Percentiles rank a stretch among this genome's conserved stretches.
Conservation (phyloP, 2,888 invertebrate species). For the Villa cingulata region DNA sequence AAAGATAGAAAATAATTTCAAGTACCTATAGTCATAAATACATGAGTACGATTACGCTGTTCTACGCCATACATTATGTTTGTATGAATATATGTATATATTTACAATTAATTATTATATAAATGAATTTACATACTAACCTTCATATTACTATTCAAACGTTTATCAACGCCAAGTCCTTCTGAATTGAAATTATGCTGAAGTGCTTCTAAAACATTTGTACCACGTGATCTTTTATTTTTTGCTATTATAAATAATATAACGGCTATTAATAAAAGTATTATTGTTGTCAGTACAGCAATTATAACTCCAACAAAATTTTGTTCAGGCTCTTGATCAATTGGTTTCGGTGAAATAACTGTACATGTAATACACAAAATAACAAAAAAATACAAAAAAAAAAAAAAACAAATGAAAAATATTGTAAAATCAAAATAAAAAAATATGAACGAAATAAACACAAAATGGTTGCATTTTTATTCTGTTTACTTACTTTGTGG, state of each 20-base stretch:
- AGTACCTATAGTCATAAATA: too few species aligned
- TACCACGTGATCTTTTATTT: constrained; percentile 41
- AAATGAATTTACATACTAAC: constrained; percentile 21
- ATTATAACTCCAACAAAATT: constrained; percentile 52
- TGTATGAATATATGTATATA: too few species aligned
- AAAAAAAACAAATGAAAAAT: constrained; percentile 1
- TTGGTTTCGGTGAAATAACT: constrained; percentile 40
- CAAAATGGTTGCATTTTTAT: background rate
- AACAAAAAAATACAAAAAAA: constrained; percentile 3
- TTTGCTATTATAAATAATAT: constrained; percentile 56
- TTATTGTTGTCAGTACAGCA: constrained; percentile 56
- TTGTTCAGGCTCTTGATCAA: constrained; percentile 43
- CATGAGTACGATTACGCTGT: too few species aligned
- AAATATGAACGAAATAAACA: background rate
- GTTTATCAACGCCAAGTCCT: constrained; percentile 37
- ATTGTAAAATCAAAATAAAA: background rate
- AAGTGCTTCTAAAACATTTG: constrained; percentile 35
- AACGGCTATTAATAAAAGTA: constrained; percentile 53
- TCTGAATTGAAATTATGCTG: constrained; percentile 37
- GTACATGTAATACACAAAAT: constrained; percentile 9
- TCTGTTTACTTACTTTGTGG: constrained; percentile 27
- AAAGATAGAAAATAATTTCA: too few species aligned
- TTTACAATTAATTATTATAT: too few species aligned
- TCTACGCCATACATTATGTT: too few species aligned
- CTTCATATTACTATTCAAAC: constrained; percentile 37